Evolutionary conservation across 2,888 invertebrate genomes (phyloP).

Genomic region (Hybos culiciformis): DNA sequence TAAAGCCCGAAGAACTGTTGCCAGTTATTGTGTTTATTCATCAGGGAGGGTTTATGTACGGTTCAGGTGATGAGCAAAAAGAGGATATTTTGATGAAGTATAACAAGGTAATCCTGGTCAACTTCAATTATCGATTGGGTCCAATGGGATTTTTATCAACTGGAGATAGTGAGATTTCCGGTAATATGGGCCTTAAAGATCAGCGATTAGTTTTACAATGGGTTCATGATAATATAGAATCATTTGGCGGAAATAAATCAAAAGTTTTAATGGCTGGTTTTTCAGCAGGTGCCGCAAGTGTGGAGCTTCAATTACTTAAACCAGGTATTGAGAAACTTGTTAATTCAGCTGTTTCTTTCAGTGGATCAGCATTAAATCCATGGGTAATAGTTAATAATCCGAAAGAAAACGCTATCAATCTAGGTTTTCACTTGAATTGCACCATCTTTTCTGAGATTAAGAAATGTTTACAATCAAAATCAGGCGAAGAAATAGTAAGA

Average conservation of each 20-base stretch:
- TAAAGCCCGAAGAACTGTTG: conserved; percentile 25
- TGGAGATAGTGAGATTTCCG: conserved; percentile 50
- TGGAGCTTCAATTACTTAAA: conserved; percentile 54
- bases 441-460: too few relatives aligned
- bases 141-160: conserved; percentile 59
- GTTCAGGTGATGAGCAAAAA: conserved; percentile 40
- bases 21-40: conserved; percentile 53
- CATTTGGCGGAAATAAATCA: conserved; percentile 55
- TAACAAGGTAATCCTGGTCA: conserved; percentile 47
- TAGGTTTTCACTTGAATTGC: conserved; percentile 26
- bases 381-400: conserved; percentile 44
- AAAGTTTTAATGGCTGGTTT: conserved; percentile 51
- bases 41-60: conserved; percentile 54
- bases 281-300: conserved; percentile 61
- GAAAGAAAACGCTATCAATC: conserved; percentile 42
- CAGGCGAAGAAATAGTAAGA: too few relatives aligned
- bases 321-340: conserved; percentile 18
- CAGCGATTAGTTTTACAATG: conserved; percentile 54
- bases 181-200: conserved; percentile 61
- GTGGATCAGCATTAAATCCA: conserved; percentile 48
- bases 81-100: conserved; percentile 45
- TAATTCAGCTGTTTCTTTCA: conserved; percentile 40
- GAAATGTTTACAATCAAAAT: conserved; percentile 44
- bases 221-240: conserved; percentile 50
- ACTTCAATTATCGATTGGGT: conserved; percentile 53